Evolutionary conservation across 1,140 invertebrate species (phyloP), one percentile per base, ranked within the genome.

Genomic region (Drosophila pseudoananassae): DNA sequence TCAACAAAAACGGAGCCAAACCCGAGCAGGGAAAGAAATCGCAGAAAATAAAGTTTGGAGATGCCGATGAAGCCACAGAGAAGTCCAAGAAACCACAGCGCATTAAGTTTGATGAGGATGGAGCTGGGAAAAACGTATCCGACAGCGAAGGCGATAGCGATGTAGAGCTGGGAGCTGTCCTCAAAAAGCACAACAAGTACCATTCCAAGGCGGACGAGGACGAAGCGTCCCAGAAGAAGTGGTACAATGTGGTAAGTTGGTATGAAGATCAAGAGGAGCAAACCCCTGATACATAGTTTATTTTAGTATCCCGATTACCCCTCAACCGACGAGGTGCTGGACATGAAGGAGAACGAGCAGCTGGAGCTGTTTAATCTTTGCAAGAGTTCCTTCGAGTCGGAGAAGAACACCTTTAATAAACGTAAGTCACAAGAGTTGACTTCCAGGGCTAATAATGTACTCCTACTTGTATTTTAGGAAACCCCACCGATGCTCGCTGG

Each of bases 401-500:
- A 92, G 46, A 78, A 83, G 31, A 31, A 52, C 0, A 71, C 68
- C 0, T 91, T 77, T 5, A 75, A 63, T 23, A 92, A 82, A 45
- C 76, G 91, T 92, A 59, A 38, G 83, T 68, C 3, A 4, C 2
- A 4, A 10, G 20, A 46, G 4, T 17, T 17, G 9, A 10, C 23
- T 46, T 23, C 7, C 1, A 20, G 14, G 38, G 4, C 1, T 31
- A 0, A 27, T 7, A 10, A 9, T 6, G 0, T 4, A 15, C 46
- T 27, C 56, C 3, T 2, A 9, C 43, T 27, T 12, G 6, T 9
- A 25, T 9, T 10, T 2, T 23, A 92, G 91, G 85, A 3, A 90
- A 92, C 74, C 90, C 91, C 12, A 55, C 78, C 0, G 91, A 92
- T 66, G 83, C 90, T 4, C 79, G 90, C 14, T 97, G 96, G 96